These are phyloP conservation scores for Chionomys nivalis DNA, from an alignment of 2,113 vertebrate species.

Conservation along the genomic window DNA sequence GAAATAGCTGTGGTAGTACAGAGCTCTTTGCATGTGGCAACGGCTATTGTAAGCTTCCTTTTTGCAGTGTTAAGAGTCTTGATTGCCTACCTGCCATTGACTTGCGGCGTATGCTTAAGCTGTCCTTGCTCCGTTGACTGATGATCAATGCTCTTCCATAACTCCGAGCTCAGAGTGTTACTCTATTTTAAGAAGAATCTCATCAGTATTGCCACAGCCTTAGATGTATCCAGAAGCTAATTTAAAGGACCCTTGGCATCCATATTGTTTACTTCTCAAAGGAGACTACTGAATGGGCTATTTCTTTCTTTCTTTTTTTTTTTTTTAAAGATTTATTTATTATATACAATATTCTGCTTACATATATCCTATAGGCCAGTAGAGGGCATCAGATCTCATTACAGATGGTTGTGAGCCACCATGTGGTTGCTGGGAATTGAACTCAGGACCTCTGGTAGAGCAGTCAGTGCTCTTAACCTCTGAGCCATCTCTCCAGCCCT, in stretches of 20 bases:
- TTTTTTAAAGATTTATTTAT: too few species aligned
- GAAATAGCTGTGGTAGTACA: constrained; percentile 46
- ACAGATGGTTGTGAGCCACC: too few species aligned
- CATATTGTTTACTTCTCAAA: constrained; percentile 58
- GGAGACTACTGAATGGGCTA: constrained; percentile 37
- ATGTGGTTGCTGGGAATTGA: too few species aligned
- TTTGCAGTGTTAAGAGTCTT: constrained; percentile 55
- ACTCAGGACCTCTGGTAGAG: too few species aligned
- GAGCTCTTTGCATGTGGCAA: constrained; percentile 25
- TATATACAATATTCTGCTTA: too few species aligned
- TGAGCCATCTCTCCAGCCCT: too few species aligned
- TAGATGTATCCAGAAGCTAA: constrained; percentile 37
- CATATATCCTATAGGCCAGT: too few species aligned
- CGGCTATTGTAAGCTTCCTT: constrained; percentile 52
- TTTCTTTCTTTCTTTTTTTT: too few species aligned
- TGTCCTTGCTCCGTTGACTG: background rate
- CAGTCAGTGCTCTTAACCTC: too few species aligned
- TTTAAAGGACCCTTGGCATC: constrained; percentile 18
- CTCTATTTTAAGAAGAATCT: constrained; percentile 25
- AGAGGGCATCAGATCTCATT: too few species aligned
- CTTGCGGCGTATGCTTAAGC: background rate
- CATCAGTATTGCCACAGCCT: background rate
- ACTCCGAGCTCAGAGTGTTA: constrained; percentile 8
- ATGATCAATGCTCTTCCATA: background rate
- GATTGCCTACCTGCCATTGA: constrained; percentile 44